These are phyloP conservation scores for Panorpa germanica DNA, from an alignment of 2,888 invertebrate genomes.

Conservation along the genomic window DNA sequence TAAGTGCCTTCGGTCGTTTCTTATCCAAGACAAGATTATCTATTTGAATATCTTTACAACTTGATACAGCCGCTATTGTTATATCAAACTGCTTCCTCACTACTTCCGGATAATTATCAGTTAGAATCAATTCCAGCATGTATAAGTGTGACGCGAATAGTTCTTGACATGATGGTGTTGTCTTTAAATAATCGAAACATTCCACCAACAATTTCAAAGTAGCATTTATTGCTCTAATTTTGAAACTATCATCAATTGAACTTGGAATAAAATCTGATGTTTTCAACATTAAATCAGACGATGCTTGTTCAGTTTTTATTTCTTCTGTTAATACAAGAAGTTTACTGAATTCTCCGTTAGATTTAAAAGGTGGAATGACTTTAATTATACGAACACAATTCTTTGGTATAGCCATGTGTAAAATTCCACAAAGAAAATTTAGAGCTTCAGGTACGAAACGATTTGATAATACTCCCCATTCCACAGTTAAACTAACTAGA, in stretches of 20 bases:
- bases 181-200: slow-evolving; percentile 29
- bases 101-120: slow-evolving; percentile 39
- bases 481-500: slow-evolving; percentile 48
- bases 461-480: slow-evolving; percentile 64
- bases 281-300: slow-evolving; percentile 18
- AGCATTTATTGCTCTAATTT: slow-evolving; percentile 36
- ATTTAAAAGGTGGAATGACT: slow-evolving; percentile 48
- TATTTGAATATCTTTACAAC: no score
- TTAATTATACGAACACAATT: slow-evolving; percentile 35
- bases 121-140: slow-evolving; percentile 33
- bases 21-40: no score
- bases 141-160: slow-evolving; percentile 34
- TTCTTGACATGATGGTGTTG: slow-evolving; percentile 21
- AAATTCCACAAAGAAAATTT: slow-evolving; percentile 57
- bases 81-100: slow-evolving; percentile 27
- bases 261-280: slow-evolving; percentile 33
- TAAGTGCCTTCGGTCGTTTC: slow-evolving; percentile 65
- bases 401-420: slow-evolving; percentile 51
- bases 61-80: slow-evolving; percentile 27
- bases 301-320: slow-evolving; percentile 18
- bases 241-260: slow-evolving; percentile 39
- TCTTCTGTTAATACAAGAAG: slow-evolving; percentile 36
- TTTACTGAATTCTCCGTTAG: slow-evolving; percentile 29
- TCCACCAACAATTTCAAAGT: slow-evolving; percentile 36
- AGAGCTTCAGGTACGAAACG: slow-evolving; percentile 63